Evolutionary conservation across 2,797 vertebrate species (phyloP), one percentile per base, ranked within the genome.

Genomic region (Sus cebifrons): DNA sequence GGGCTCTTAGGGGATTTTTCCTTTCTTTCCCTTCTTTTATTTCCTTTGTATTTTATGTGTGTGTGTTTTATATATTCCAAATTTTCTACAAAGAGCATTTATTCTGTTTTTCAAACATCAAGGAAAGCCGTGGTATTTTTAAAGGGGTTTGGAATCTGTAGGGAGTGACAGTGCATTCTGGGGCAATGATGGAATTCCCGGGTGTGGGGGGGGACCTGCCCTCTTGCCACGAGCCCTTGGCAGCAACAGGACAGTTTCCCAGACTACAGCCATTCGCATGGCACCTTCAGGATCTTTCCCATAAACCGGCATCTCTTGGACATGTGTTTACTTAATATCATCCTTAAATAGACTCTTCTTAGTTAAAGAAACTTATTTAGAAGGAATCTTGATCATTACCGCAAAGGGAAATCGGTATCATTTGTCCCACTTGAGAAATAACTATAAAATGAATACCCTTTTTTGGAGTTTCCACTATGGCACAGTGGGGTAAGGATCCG

Each of bases 381-480:
- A 83, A 83, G 86, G 36, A 85, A 94, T 86, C 70, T 83, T 90
- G 56, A 73, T 83, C 93, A 93, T 18, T 44, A 78, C 68, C 89
- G 74, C 85, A 91, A 95, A 88, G 29, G 71, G 73, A 92, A 96
- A 88, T 79, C 52, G 74, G 78, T 86, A 91, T 89, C 75, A 52
- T 44, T 73, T 91, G 60, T 86, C 95, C 91, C 87, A 93, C 91
- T 93, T 94, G 89, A 90, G 96, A 93, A 36, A 44, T 82, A 96
- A 89, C 67, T 64, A 60, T 49, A 65, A 73, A 79, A 67, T 60
- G 86, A 94, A 88, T 90, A 74, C 58, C 73, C 73, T 81, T 67
- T 65, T 68, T 44, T 44, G 44, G 44, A 44, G 44, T 9, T 44
- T 5, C 44, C 44, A 44, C 44, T 44, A 44, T 44, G 32, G 44